phyloP scores from a whole-genome alignment of 1,140 invertebrate genomes.

The Phenacoccus solenopsis region DNA sequence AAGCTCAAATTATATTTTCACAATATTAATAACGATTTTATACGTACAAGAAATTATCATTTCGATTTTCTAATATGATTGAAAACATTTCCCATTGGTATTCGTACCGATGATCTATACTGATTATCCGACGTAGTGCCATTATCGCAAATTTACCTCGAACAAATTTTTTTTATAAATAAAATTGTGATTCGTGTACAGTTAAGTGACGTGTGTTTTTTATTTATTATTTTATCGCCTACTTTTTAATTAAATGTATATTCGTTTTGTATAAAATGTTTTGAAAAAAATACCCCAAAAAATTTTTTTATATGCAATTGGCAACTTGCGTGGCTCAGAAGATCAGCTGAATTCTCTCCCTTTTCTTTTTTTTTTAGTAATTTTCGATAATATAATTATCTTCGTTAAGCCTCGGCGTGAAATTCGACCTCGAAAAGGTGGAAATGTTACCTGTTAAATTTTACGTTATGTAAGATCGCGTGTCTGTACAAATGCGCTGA shows the following conservation, averaged over 20 bases:
- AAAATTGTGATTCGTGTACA: background rate
- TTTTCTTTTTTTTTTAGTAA: no score
- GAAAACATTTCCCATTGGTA: no score
- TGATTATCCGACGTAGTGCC: background rate
- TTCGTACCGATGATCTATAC: no score
- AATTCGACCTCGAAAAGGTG: background rate
- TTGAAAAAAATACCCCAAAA: no score
- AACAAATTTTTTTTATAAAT: background rate
- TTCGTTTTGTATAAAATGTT: background rate
- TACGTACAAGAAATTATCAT: no score
- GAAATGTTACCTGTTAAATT: slow-evolving; percentile 3
- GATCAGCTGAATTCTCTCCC: background rate
- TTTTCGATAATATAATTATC: background rate
- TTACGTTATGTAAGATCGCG: background rate
- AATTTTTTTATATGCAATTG: background rate
- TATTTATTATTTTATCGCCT: background rate
- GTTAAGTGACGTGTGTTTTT: background rate
- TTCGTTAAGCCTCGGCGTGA: background rate
- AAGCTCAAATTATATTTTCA: background rate
- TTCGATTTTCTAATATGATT: no score
- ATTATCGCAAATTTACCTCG: background rate
- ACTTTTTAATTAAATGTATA: background rate
- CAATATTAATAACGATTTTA: background rate
- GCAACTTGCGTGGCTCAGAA: background rate
- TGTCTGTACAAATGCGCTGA: no score